Base-by-base conservation (phyloP, 2,888 invertebrate genomes). In the Steinernema hermaphroditum region DNA sequence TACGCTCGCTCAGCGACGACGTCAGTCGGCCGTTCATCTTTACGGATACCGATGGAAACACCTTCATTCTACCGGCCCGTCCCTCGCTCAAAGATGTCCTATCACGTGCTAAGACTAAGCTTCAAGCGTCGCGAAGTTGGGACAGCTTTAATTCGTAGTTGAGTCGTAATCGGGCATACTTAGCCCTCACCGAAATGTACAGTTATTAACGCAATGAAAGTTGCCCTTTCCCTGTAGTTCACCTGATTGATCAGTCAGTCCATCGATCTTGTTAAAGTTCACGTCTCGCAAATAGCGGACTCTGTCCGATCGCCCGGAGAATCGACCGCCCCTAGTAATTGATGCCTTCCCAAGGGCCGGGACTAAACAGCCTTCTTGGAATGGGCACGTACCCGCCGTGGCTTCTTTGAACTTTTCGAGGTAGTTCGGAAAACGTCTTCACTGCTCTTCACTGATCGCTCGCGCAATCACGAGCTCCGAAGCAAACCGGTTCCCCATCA, bases 11-110 rank as follows among this genome's bases (percentile, higher is more conserved):
- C 4, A 62, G 32, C 62, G 62, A 62, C 32, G 62, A 62, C 62
- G 62, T 62, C 8, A 62, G 62, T 62, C 62, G 62, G 2, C 62
- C 62, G 29, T 62, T 62, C 62, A 62, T 62, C 32, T 62, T 62
- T 19, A 62, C 62, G 32, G 62, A 62, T 32, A 16, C 1, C 62
- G 62, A 62, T 32, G 62, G 62, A 12, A 22, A 62, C 32, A 62
- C 62, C 6, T 62, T 32, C n/a, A 34, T 62, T 32, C 62, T 62
- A 6, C 62, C 62, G 16, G 62, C 62, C 16, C 62, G 62, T 1
- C 62, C 62, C 27, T 62, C 62, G 8, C 62, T 62, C 19, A 12
- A 62, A 12, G 62, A 62, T 16, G 29, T 29, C 34, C 62, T 62
- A 8, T 29, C 62, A 16, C 27, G 62, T 12, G 62, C 62, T 16